A percentile compares a stretch with the other conserved stretches of the same genome.
Evolutionary conservation across 2,797 vertebrate species (phyloP).

Genomic region (Lindbergichthys nudifrons): DNA sequence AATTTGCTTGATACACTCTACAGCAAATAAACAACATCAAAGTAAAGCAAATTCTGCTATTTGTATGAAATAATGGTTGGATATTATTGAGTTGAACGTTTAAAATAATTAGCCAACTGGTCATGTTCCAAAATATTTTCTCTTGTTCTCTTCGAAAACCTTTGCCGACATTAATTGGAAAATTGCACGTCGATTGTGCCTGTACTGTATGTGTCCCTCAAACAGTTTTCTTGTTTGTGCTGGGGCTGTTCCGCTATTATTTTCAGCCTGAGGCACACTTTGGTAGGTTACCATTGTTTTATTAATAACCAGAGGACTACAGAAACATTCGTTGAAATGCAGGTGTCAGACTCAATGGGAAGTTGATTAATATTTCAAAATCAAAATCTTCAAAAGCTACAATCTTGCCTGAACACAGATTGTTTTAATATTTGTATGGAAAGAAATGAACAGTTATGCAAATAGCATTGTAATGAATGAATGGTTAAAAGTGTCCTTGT

Average conservation of each 20-base stretch:
- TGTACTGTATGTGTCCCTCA: not conserved
- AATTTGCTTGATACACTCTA: conserved; percentile 32
- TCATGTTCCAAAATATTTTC: not conserved
- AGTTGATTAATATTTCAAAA: not conserved
- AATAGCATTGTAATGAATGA: conserved; percentile 1
- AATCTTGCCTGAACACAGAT: conserved; percentile 3
- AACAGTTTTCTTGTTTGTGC: conserved; percentile 6
- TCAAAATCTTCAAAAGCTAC: not conserved
- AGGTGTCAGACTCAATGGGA: not conserved
- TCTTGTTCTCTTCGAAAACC: not conserved
- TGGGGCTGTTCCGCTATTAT: conserved; percentile 8
- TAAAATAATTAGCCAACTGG: not conserved
- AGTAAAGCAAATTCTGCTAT: conserved; percentile 25
- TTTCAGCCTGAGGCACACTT: conserved; percentile 12
- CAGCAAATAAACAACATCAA: conserved; percentile 18
- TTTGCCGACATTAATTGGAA: conserved; percentile 13
- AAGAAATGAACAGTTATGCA: conserved; percentile 42
- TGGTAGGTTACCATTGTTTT: conserved; percentile 15
- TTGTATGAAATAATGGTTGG: conserved; percentile 14
- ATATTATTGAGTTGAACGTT: conserved; percentile 19
- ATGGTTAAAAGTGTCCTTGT: conserved; percentile 7
- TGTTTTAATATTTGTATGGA: conserved; percentile 17
- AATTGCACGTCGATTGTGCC: not conserved
- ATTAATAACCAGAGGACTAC: conserved; percentile 20
- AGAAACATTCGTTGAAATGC: conserved; percentile 3